Evolutionary conservation across 2,113 vertebrate species (phyloP).

Genomic region (Crotalus tigris): DNA sequence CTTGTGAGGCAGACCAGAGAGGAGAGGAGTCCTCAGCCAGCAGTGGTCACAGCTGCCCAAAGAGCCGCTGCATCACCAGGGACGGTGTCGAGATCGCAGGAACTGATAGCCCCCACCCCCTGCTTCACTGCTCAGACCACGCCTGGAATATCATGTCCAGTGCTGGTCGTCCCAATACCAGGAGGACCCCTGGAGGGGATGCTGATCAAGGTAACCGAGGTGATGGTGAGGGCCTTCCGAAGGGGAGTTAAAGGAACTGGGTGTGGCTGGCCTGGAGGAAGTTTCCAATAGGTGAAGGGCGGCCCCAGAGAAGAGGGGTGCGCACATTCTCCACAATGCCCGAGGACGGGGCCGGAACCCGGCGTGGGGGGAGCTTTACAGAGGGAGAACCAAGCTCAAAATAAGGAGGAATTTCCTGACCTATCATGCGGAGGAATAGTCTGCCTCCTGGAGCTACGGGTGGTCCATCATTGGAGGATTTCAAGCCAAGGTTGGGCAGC

Average conservation of each 20-base stretch:
- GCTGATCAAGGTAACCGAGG: background rate
- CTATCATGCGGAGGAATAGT: background rate
- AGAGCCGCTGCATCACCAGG: background rate
- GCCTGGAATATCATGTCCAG: background rate
- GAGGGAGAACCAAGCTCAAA: background rate
- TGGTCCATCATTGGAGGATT: background rate
- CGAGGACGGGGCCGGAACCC: background rate
- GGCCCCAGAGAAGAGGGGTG: background rate
- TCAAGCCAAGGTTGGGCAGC: background rate
- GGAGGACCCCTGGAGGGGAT: background rate
- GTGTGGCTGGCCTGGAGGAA: background rate
- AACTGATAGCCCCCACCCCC: background rate
- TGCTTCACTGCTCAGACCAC: background rate
- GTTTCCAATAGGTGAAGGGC: background rate
- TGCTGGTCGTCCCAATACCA: background rate
- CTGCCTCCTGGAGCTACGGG: background rate
- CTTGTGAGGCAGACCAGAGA: background rate
- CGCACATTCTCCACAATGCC: background rate
- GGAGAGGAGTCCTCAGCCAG: background rate
- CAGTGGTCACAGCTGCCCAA: background rate
- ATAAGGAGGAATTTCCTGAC: background rate
- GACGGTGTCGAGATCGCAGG: background rate
- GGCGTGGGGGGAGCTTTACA: background rate
- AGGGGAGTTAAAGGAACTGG: background rate
- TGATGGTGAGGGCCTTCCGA: background rate